Percentiles rank a stretch among this genome's conserved stretches.
Conservation (phyloP, 2,797 vertebrate genomes). For the Manis crassicaudata region DNA sequence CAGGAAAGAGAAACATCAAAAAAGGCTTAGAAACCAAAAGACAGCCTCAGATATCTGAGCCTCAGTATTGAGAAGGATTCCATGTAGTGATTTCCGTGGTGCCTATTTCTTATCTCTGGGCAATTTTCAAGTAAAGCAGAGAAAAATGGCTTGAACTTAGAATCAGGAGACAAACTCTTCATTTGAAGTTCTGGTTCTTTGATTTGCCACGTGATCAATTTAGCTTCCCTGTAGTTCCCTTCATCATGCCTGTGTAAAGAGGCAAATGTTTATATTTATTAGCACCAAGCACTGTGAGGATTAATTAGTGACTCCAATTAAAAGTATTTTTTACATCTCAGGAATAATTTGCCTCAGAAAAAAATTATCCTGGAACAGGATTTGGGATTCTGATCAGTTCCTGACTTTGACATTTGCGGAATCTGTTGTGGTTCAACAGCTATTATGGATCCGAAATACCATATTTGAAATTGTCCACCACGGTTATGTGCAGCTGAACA, state of each 20-base stretch:
- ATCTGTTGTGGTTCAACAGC: not conserved
- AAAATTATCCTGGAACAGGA: not conserved
- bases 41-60: not conserved
- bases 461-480: not conserved
- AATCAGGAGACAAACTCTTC: not conserved
- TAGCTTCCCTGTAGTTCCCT: not conserved
- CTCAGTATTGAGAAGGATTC: not conserved
- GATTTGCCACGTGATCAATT: not conserved
- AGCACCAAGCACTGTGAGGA: not conserved
- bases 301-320: slow-evolving; percentile 40
- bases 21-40: slow-evolving; percentile 26
- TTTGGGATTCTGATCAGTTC: not conserved
- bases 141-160: slow-evolving; percentile 18
- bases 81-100: not conserved
- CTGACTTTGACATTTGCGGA: not conserved
- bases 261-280: not conserved
- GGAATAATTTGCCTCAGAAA: slow-evolving; percentile 23
- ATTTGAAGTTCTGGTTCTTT: not conserved
- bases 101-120: not conserved
- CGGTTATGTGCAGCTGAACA: not conserved
- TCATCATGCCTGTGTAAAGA: not conserved
- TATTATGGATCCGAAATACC: not conserved
- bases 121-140: not conserved
- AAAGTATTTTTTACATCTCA: slow-evolving; percentile 18
- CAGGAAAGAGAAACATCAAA: slow-evolving; percentile 38